Base-by-base conservation (phyloP, 2,113 vertebrate genomes). In the Caloenas nicobarica region DNA sequence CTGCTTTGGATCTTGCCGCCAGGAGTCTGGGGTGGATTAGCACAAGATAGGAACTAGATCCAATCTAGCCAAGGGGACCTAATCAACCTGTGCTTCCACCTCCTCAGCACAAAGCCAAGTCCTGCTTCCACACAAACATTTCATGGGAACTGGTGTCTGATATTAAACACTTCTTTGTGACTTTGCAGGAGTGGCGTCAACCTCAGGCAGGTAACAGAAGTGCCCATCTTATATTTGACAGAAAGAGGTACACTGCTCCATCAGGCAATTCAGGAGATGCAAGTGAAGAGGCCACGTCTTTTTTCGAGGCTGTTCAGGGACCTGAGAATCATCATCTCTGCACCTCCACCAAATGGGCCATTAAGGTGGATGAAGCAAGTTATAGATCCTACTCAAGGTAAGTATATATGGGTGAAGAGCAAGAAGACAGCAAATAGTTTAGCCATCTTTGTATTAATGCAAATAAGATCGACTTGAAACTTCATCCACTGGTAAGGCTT, bases 1-100 rank as follows among this genome's bases (percentile, higher is more conserved):
- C 89, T 71, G 92, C 83, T 94, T 94, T 97, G 95, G 50, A 88
- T 95, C 88, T 92, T 72, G 85, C 86, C 6, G 66, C 73, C 72
- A 74, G 86, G 91, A 95, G 50, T 68, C 95, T 96, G 95, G 84
- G 61, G 34, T 93, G 82, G 89, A 94, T 97, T 96, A 97, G 81
- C 86, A 79, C 50, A 65, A 93, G 80, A 89, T 78, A 92, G 54
- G 74, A 88, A 77, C 80, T 92, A 94, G 92, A 95, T 89, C 53
- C 53, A 84, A 93, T 58, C 70, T 89, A 66, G 69, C n/a, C n/a
- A 74, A 90, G 66, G 44, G 44, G 58, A 79, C 48, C 50, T 57
- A 81, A 96, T 82, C 78, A 91, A 81, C 58, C 50, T 2, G 0
- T n/a, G 23, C 46, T 78, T 80, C 73, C 62, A 86, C 5, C 1